Percentiles rank a stretch among this genome's conserved stretches.
These are phyloP conservation scores for Cephalopterus ornatus DNA, from an alignment of 2,113 vertebrate species.

Conservation along the genomic window DNA sequence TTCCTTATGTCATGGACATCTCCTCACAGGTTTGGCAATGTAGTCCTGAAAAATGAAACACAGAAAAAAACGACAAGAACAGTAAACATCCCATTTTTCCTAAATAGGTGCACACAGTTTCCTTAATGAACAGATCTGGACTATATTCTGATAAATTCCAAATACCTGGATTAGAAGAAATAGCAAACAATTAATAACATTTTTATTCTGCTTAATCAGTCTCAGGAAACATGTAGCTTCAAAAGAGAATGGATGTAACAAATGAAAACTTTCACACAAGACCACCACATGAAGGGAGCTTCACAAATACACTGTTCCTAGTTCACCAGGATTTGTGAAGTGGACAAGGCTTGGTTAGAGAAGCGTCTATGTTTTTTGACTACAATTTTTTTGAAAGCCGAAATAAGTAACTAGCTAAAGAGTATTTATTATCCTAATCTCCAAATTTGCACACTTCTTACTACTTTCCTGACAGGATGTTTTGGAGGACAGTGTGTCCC, in stretches of 20 bases:
- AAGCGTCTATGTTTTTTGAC: not conserved
- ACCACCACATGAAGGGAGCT: not conserved
- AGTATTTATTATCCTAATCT: slow-evolving; percentile 25
- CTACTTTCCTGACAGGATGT: slow-evolving; percentile 60
- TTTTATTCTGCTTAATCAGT: not conserved
- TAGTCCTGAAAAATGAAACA: not conserved
- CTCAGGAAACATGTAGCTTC: not conserved
- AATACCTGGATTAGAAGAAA: not conserved
- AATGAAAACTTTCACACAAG: not conserved
- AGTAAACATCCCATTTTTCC: not conserved
- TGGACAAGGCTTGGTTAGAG: not conserved
- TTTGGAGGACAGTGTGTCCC: slow-evolving; percentile 56
- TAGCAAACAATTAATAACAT: not conserved
- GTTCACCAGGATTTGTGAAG: not conserved
- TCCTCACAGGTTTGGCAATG: not conserved
- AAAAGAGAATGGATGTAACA: not conserved
- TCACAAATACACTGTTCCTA: not conserved
- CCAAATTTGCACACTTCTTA: not conserved
- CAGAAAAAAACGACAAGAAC: not conserved
- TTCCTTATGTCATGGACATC: not conserved
- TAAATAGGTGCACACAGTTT: not conserved
- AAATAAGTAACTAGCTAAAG: not conserved
- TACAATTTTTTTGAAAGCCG: not conserved
- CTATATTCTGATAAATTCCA: not conserved
- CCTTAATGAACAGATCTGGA: not conserved